A percentile compares a stretch with the other conserved stretches of the same genome.
phyloP scores from a whole-genome alignment of 2,113 vertebrate genomes.

The Callionymus lyra region DNA sequence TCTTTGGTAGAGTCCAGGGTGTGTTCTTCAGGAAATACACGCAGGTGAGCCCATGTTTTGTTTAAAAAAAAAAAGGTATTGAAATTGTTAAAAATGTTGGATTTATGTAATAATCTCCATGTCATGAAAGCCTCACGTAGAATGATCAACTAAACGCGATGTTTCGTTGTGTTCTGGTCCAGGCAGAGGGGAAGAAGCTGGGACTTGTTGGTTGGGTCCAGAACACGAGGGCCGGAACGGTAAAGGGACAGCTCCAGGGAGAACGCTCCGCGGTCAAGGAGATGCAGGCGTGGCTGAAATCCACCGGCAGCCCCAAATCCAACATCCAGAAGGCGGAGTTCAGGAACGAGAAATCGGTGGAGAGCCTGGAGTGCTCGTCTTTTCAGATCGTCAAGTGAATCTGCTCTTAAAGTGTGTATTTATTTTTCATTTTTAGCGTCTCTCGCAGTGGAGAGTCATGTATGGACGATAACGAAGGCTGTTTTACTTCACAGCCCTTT shows the following conservation, averaged over 20 bases:
- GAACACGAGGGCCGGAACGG: slow-evolving; percentile 79
- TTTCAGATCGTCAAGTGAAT: slow-evolving; percentile 71
- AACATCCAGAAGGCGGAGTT: slow-evolving; percentile 76
- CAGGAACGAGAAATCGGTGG: slow-evolving; percentile 74
- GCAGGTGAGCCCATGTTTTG: slow-evolving; percentile 64
- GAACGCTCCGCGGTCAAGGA: slow-evolving; percentile 63
- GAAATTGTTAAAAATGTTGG: too few species aligned
- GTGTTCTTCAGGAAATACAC: slow-evolving; percentile 94
- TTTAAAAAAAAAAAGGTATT: too few species aligned
- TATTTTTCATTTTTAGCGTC: slow-evolving; percentile 34
- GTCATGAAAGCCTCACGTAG: too few species aligned
- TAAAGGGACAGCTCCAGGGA: slow-evolving; percentile 82
- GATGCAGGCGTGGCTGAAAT: slow-evolving; percentile 85
- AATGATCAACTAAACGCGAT: too few species aligned
- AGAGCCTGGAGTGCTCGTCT: slow-evolving; percentile 66
- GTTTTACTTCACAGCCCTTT: too few species aligned
- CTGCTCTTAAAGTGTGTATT: slow-evolving; percentile 28
- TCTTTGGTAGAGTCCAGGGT: slow-evolving; percentile 85
- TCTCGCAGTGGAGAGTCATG: slow-evolving; percentile 1
- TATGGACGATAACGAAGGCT: too few species aligned
- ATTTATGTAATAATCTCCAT: too few species aligned
- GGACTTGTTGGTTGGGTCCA: slow-evolving; percentile 91
- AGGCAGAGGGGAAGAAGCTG: slow-evolving; percentile 79
- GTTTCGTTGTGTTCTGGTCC: slow-evolving; percentile 12
- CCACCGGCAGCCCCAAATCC: slow-evolving; percentile 83